A percentile compares a stretch with the other conserved stretches of the same genome.
Evolutionary conservation across 2,113 vertebrate species (phyloP).

Genomic region (Accipiter cooperii): DNA sequence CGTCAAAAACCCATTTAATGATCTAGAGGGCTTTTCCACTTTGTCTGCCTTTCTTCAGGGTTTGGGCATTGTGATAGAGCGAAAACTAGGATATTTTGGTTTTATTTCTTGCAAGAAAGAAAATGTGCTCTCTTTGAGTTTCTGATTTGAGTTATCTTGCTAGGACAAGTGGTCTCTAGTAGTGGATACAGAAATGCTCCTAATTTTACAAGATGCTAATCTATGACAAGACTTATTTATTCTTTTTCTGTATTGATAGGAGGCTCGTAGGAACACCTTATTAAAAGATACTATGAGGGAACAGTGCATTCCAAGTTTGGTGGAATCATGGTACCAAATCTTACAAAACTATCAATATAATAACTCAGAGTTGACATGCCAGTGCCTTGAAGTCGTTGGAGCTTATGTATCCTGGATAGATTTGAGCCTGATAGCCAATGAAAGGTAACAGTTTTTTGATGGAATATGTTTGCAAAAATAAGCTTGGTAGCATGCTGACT

Average conservation of each 20-base stretch:
- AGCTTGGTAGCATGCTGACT: neutral
- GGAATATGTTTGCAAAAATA: neutral
- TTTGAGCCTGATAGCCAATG: slow-evolving; percentile 96
- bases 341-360: slow-evolving; percentile 90
- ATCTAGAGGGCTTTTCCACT: neutral
- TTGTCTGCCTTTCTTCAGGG: neutral
- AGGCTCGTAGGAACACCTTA: slow-evolving; percentile 90
- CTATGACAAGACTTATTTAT: neutral
- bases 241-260: slow-evolving; percentile 67
- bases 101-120: neutral
- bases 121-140: neutral
- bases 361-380: slow-evolving; percentile 95
- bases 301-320: slow-evolving; percentile 92
- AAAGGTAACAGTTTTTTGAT: slow-evolving; percentile 75
- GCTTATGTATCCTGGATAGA: slow-evolving; percentile 98
- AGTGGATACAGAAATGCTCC: neutral
- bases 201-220: neutral
- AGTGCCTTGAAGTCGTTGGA: slow-evolving; percentile 98
- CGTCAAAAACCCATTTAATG: neutral
- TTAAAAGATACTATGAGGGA: slow-evolving; percentile 97
- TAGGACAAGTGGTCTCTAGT: neutral
- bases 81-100: neutral
- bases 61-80: neutral
- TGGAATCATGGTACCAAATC: slow-evolving; percentile 99
- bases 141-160: neutral